A percentile compares a stretch with the other conserved stretches of the same genome.
phyloP scores from a whole-genome alignment of 2,113 vertebrate species.

The Epinephelus fuscoguttatus region DNA sequence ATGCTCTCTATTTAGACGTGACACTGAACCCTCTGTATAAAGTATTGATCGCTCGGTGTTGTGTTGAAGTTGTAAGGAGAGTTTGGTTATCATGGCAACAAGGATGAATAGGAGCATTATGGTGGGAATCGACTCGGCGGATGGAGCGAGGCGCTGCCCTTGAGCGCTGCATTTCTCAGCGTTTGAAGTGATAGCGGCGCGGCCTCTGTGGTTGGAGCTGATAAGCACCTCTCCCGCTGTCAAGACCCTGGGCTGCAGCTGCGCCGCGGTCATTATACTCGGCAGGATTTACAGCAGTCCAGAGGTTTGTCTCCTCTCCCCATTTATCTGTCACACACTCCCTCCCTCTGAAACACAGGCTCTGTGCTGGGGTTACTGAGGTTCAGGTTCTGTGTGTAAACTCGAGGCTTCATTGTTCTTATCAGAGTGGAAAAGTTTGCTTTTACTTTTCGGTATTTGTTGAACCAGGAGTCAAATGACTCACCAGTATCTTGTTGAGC shows the following conservation, averaged over 20 bases:
- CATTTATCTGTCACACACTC: slow-evolving; percentile 43
- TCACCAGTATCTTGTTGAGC: not conserved
- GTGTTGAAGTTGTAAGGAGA: not conserved
- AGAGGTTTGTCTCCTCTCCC: slow-evolving; percentile 1
- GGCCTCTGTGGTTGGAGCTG: slow-evolving; percentile 46
- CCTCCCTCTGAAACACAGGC: not conserved
- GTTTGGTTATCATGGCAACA: slow-evolving; percentile 31
- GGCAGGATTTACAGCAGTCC: slow-evolving; percentile 43
- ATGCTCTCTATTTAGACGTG: not conserved
- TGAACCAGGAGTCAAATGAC: too few species aligned
- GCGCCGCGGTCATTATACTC: slow-evolving; percentile 1
- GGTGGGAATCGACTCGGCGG: not conserved
- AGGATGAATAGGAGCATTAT: slow-evolving; percentile 64
- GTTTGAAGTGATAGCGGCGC: slow-evolving; percentile 38
- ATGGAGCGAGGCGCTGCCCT: slow-evolving; percentile 53
- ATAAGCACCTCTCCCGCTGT: slow-evolving; percentile 63
- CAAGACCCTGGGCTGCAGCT: slow-evolving; percentile 57
- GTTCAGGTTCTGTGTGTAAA: slow-evolving; percentile 2
- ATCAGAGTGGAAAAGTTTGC: not conserved
- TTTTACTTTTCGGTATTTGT: not conserved
- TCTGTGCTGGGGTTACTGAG: not conserved
- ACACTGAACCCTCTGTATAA: not conserved
- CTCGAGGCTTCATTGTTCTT: not conserved
- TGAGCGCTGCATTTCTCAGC: slow-evolving; percentile 34
- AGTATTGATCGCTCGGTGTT: slow-evolving; percentile 18